phyloP scores from a whole-genome alignment of 2,888 invertebrate genomes.

The Noctua comes region DNA sequence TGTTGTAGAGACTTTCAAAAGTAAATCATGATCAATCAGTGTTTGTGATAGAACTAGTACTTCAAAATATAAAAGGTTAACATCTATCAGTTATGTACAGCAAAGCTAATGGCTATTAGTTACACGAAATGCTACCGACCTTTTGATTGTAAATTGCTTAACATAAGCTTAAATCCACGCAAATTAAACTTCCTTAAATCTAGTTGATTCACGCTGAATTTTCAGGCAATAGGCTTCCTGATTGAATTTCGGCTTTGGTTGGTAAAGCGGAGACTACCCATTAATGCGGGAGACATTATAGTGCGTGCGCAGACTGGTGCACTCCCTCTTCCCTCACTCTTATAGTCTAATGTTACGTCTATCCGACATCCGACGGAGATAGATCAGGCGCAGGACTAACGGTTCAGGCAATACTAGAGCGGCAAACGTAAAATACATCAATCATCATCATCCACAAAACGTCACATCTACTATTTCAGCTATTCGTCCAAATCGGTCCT shows the following conservation, averaged over 20 bases:
- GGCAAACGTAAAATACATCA: background rate
- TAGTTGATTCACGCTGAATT: too few species aligned
- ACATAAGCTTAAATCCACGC: too few species aligned
- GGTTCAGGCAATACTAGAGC: background rate
- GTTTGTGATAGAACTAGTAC: too few species aligned
- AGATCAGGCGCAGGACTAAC: background rate
- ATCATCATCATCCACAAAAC: background rate
- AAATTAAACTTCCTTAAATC: background rate
- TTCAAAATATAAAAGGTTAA: background rate
- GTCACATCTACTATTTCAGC: background rate
- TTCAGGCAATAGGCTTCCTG: background rate
- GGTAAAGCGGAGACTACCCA: background rate
- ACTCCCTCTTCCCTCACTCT: background rate
- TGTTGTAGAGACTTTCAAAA: too few species aligned
- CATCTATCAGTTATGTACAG: background rate
- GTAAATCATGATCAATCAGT: too few species aligned
- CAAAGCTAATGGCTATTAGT: background rate
- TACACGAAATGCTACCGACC: background rate
- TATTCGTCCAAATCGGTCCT: constrained; percentile 27
- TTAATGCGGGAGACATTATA: background rate
- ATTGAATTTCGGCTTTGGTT: background rate
- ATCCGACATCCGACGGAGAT: background rate
- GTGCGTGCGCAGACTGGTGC: background rate
- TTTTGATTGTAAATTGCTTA: background rate
- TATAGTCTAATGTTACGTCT: background rate